phyloP scores from a whole-genome alignment of 1,140 invertebrate species.

The Caenorhabditis inopinata region DNA sequence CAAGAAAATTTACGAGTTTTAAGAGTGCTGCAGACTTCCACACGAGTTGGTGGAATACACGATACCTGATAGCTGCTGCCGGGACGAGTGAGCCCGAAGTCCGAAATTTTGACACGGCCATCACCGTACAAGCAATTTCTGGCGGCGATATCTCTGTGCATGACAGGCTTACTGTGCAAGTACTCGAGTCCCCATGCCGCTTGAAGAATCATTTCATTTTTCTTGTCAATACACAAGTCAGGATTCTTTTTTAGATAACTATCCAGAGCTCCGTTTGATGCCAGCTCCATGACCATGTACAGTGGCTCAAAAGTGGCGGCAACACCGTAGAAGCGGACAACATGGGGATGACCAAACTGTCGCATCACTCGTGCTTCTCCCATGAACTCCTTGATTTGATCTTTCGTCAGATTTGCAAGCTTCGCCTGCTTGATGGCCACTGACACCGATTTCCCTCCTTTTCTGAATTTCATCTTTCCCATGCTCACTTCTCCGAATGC shows the following conservation, averaged over 20 bases:
- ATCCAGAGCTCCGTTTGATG: conserved; percentile 11
- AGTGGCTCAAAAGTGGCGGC: conserved; percentile 47
- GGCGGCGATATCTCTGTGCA: conserved; percentile 11
- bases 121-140: conserved; percentile 17
- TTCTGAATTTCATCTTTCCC: background rate
- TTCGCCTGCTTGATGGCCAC: conserved; percentile 51
- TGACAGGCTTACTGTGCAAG: background rate
- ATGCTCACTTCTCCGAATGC: conserved; percentile 49
- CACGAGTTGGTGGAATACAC: background rate
- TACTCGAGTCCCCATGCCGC: conserved; percentile 12
- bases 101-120: conserved; percentile 49
- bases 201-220: conserved; percentile 52
- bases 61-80: background rate
- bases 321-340: conserved; percentile 51
- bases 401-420: background rate
- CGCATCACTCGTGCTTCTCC: conserved; percentile 48
- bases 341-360: conserved; percentile 47
- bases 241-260: conserved; percentile 49
- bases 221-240: conserved; percentile 12
- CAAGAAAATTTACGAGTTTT: too few species aligned
- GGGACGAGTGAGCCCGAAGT: conserved; percentile 44
- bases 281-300: conserved; percentile 38
- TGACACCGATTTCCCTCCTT: conserved; percentile 36
- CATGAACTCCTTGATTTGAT: conserved; percentile 36
- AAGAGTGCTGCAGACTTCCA: too few species aligned